Evolutionary conservation across 2,797 vertebrate species (phyloP).

Genomic region (Balearica regulorum): DNA sequence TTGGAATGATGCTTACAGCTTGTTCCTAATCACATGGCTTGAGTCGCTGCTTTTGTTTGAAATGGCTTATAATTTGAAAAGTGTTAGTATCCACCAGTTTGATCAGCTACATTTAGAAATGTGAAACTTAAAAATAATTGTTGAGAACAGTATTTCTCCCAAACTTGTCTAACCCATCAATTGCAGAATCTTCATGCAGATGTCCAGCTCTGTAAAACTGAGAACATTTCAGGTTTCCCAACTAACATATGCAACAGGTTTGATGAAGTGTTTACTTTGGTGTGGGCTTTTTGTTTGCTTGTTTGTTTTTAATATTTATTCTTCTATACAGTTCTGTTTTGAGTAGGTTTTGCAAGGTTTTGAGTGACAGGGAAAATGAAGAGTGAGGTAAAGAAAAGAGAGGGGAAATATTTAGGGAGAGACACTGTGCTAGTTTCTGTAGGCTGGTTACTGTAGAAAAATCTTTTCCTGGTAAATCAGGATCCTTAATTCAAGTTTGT

Average conservation of each 20-base stretch:
- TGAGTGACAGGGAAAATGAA: not conserved
- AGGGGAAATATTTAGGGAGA: not conserved
- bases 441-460: not conserved
- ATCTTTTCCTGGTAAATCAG: not conserved
- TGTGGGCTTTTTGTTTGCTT: not conserved
- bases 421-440: not conserved
- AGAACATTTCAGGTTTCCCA: not conserved
- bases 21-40: not conserved
- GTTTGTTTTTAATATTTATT: not conserved
- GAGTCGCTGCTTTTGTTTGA: not conserved
- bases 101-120: not conserved
- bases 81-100: fast-evolving
- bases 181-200: not conserved
- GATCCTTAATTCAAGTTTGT: not conserved
- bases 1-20: not conserved
- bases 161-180: not conserved
- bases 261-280: not conserved
- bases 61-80: not conserved
- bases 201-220: not conserved
- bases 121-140: not conserved
- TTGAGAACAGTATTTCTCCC: not conserved
- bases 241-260: fast-evolving
- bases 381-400: not conserved
- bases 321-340: not conserved
- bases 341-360: not conserved